A percentile compares a stretch with the other conserved stretches of the same genome.
Conservation (phyloP, 2,797 vertebrate species). For the Mycteria americana region DNA sequence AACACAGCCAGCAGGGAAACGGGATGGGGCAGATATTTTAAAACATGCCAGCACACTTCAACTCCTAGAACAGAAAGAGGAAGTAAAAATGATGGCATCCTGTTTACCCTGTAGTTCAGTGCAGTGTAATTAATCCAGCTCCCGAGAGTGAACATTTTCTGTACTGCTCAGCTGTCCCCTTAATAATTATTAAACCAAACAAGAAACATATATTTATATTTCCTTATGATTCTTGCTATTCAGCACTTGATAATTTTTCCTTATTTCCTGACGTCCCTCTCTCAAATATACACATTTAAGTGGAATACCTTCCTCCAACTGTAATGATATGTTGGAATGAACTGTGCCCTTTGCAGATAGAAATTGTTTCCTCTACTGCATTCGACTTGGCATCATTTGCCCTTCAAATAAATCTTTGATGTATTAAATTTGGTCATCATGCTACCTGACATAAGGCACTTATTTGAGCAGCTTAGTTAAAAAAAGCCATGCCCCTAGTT, state of each 20-base stretch:
- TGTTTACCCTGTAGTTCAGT: not conserved
- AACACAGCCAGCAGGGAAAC: not conserved
- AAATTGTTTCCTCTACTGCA: not conserved
- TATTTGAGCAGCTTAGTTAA: not conserved
- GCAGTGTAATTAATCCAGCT: not conserved
- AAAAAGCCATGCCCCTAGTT: not conserved
- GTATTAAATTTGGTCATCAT: not conserved
- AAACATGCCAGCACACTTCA: not conserved
- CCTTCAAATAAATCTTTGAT: not conserved
- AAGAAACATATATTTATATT: not conserved
- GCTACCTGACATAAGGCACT: not conserved
- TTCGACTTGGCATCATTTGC: not conserved
- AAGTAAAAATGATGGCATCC: not conserved
- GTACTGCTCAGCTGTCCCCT: not conserved
- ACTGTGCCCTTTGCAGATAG: not conserved
- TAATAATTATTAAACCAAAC: not conserved
- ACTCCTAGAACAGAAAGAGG: not conserved
- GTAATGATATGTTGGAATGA: not conserved
- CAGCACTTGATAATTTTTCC: not conserved
- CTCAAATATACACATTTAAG: not conserved
- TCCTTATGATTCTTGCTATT: not conserved
- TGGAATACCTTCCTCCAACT: not conserved
- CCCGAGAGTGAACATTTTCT: not conserved
- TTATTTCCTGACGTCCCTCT: not conserved
- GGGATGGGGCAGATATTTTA: not conserved